Percentiles rank a stretch among this genome's conserved stretches.
Conservation (phyloP, 2,888 invertebrate genomes). For the Andricus quercusramuli region DNA sequence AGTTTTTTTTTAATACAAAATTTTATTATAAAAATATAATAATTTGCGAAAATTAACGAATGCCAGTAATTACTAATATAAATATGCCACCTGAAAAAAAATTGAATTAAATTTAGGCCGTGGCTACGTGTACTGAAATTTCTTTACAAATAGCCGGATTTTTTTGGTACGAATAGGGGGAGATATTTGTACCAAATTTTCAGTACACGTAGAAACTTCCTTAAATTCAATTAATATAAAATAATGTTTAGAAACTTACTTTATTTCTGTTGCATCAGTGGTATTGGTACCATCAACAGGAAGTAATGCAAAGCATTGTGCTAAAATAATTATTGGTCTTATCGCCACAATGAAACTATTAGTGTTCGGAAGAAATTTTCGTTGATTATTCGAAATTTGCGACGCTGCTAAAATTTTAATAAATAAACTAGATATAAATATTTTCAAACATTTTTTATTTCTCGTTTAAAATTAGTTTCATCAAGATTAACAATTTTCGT, state of each 20-base stretch:
- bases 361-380: slow-evolving; percentile 46
- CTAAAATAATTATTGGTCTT: slow-evolving; percentile 79
- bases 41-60: background rate
- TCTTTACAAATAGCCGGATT: too few relatives aligned
- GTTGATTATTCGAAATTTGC: slow-evolving; percentile 47
- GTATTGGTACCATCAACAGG: slow-evolving; percentile 80
- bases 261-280: slow-evolving; percentile 75
- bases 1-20: background rate
- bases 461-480: too few relatives aligned
- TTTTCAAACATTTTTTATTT: too few relatives aligned
- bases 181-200: too few relatives aligned
- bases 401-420: slow-evolving; percentile 46
- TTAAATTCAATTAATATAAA: too few relatives aligned
- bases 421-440: background rate
- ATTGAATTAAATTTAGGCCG: too few relatives aligned
- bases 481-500: too few relatives aligned
- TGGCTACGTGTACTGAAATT: too few relatives aligned
- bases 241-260: slow-evolving; percentile 63
- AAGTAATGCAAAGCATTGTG: slow-evolving; percentile 80
- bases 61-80: too few relatives aligned
- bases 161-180: too few relatives aligned
- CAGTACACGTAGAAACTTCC: too few relatives aligned
- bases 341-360: slow-evolving; percentile 79
- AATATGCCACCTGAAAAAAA: background rate
- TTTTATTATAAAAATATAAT: slow-evolving; percentile 7